Percentiles rank a stretch among this genome's conserved stretches.
These are phyloP conservation scores for Acropora yongei DNA, from an alignment of 64 coral and sea anemone genomes.

Conservation along the genomic window DNA sequence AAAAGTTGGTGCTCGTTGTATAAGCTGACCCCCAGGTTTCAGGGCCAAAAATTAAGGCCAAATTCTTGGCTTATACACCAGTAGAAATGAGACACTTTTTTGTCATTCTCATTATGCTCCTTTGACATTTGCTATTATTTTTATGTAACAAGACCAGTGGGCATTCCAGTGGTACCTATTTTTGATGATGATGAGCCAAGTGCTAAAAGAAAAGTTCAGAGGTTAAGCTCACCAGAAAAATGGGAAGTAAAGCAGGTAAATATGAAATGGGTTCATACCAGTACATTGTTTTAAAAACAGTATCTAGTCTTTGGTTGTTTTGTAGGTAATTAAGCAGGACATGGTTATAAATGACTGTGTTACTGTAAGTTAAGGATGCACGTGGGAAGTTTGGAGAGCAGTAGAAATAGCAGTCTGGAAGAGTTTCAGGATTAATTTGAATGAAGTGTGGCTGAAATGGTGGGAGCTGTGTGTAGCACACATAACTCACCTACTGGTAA, in stretches of 20 bases:
- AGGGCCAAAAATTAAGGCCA: too few relatives aligned
- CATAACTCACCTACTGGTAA: too few relatives aligned
- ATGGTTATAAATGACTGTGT: too few relatives aligned
- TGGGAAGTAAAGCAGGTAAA: slow-evolving; percentile 98
- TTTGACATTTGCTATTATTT: neutral
- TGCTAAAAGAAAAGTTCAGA: slow-evolving; percentile 86
- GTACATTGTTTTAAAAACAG: neutral
- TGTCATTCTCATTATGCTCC: neutral
- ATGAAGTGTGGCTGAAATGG: neutral
- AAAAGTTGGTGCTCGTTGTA: too few relatives aligned
- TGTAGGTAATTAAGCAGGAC: too few relatives aligned
- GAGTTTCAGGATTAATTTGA: neutral
- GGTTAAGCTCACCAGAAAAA: slow-evolving; percentile 96
- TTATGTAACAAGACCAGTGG: slow-evolving; percentile 52
- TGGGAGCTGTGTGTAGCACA: neutral
- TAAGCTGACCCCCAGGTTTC: too few relatives aligned
- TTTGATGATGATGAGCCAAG: slow-evolving; percentile 92
- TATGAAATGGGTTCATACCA: neutral
- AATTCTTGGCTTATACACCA: too few relatives aligned
- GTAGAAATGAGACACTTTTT: too few relatives aligned
- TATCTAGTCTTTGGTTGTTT: too few relatives aligned
- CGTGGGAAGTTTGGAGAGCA: too few relatives aligned
- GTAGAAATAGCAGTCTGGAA: too few relatives aligned
- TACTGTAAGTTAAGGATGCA: too few relatives aligned
- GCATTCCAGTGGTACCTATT: slow-evolving; percentile 90